These are phyloP conservation scores for Globia sparganii DNA, from an alignment of 2,888 invertebrate genomes.

Conservation along the genomic window DNA sequence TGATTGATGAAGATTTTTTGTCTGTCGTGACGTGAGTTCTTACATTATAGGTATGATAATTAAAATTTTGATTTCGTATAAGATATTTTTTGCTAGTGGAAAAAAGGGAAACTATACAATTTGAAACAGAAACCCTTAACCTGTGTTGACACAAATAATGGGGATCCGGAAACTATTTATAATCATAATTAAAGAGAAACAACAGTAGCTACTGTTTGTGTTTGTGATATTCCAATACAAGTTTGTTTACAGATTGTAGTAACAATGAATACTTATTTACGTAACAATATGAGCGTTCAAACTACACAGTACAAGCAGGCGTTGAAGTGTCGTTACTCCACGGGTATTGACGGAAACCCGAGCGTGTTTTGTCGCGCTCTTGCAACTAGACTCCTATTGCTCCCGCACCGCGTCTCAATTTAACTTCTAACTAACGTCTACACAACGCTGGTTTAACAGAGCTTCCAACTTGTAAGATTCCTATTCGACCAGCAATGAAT, in stretches of 20 bases:
- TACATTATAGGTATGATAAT: neutral
- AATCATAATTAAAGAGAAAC: neutral
- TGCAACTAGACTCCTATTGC: slow-evolving; percentile 48
- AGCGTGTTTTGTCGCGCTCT: slow-evolving; percentile 66
- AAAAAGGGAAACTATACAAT: neutral
- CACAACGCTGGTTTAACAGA: slow-evolving; percentile 22
- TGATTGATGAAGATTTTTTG: neutral
- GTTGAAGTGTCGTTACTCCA: slow-evolving; percentile 52
- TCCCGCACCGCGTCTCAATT: slow-evolving; percentile 13
- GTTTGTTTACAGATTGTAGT: slow-evolving; percentile 20
- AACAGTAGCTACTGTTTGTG: neutral
- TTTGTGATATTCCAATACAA: slow-evolving; percentile 9
- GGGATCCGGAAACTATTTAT: neutral
- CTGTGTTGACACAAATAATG: neutral
- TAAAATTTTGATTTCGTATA: neutral
- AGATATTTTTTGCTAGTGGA: neutral
- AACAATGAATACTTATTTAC: slow-evolving; percentile 28
- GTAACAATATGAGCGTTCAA: slow-evolving; percentile 33
- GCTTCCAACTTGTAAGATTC: slow-evolving; percentile 22
- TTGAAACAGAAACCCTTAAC: neutral
- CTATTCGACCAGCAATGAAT: slow-evolving; percentile 43
- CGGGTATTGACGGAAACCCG: slow-evolving; percentile 66
- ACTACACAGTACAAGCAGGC: slow-evolving; percentile 32
- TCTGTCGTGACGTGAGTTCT: too few relatives aligned
- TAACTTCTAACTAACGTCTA: slow-evolving; percentile 6